Conservation (phyloP, 2,888 invertebrate genomes). For the Omphaloscelis lunosa region DNA sequence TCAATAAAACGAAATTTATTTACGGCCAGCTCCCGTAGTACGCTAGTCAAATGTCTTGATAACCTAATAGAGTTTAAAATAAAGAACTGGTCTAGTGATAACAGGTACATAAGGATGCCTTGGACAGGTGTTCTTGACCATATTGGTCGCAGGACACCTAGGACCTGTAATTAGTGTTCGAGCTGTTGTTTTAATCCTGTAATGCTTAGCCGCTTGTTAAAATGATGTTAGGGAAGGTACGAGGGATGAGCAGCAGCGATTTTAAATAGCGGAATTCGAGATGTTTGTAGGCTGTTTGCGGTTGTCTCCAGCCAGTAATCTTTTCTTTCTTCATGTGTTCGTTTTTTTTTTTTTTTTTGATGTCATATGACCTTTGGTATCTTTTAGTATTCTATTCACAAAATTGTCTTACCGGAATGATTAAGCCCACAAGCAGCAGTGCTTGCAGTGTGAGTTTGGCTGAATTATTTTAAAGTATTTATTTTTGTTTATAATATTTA, state of each 20-base stretch:
- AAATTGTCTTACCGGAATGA: not conserved
- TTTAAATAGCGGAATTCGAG: conserved; percentile 5
- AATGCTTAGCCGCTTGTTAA: conserved; percentile 71
- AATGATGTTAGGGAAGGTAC: conserved; percentile 50
- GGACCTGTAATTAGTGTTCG: conserved; percentile 76
- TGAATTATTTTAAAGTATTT: too few species aligned
- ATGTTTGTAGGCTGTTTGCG: not conserved
- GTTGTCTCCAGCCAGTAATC: not conserved
- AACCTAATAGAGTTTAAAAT: conserved; percentile 50
- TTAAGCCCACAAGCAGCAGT: too few species aligned
- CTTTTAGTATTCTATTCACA: not conserved
- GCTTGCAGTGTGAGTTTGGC: too few species aligned
- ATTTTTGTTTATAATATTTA: too few species aligned
- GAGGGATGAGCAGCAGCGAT: conserved; percentile 63
- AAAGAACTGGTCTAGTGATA: conserved; percentile 58
- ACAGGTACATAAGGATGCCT: conserved; percentile 46
- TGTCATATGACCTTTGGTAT: not conserved
- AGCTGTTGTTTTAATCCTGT: conserved; percentile 76
- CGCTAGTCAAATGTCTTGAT: conserved; percentile 37
- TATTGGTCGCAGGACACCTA: conserved; percentile 75
- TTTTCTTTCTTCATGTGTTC: not conserved
- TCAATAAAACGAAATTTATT: conserved; percentile 19
- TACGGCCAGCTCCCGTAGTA: conserved; percentile 35
- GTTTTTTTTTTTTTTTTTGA: not conserved
- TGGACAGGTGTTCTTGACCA: conserved; percentile 73